Conservation (phyloP, 2,113 vertebrate species). For the Macquaria ambigua region DNA sequence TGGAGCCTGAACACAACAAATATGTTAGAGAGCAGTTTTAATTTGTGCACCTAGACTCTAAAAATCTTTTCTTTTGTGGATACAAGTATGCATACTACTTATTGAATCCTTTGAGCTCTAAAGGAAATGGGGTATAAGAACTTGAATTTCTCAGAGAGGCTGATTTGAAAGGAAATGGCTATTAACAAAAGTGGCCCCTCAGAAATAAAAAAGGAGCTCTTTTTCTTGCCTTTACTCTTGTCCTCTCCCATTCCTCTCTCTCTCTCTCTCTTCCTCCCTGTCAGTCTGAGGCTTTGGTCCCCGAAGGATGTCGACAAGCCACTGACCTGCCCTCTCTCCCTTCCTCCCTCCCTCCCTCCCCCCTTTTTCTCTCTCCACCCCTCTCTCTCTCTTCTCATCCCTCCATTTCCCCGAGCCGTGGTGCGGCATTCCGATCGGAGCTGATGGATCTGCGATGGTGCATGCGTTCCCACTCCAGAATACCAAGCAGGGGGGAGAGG, state of each 20-base stretch:
- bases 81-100: constrained; percentile 7
- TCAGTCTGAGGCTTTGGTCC: constrained; percentile 64
- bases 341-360: constrained; percentile 1
- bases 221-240: constrained; percentile 3
- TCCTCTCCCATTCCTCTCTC: neutral
- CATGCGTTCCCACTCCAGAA: constrained; percentile 79
- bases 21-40: neutral
- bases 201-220: constrained; percentile 40
- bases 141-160: constrained; percentile 33
- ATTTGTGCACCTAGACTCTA: neutral
- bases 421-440: constrained; percentile 79
- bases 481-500: constrained; percentile 83
- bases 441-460: constrained; percentile 84
- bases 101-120: constrained; percentile 19
- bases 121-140: constrained; percentile 20
- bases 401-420: constrained; percentile 74
- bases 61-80: neutral
- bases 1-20: neutral
- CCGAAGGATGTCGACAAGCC: constrained; percentile 70
- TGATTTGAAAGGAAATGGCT: constrained; percentile 40
- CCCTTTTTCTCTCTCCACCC: constrained; percentile 15
- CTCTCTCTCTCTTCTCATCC: constrained; percentile 63
- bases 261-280: constrained; percentile 20
- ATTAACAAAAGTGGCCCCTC: constrained; percentile 39
- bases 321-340: constrained; percentile 66